These are phyloP conservation scores for Porites lutea DNA, from an alignment of 64 coral and sea anemone genomes.

Conservation along the genomic window DNA sequence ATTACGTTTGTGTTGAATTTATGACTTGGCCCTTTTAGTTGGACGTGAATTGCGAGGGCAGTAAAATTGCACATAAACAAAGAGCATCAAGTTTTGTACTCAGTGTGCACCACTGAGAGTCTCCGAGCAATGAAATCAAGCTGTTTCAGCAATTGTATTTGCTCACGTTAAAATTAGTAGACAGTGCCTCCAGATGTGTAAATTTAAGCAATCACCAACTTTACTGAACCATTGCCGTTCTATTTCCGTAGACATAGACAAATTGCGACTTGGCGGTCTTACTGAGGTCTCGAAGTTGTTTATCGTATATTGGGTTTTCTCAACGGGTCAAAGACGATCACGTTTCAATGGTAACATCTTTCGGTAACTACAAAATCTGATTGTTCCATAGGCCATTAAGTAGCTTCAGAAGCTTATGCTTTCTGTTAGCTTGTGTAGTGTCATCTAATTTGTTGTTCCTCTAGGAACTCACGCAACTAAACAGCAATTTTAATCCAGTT, in stretches of 20 bases:
- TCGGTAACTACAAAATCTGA: conserved; percentile 4
- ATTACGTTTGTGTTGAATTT: too few species aligned
- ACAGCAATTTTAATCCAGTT: conserved; percentile 12
- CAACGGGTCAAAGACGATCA: not conserved
- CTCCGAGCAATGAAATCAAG: not conserved
- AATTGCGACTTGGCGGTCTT: not conserved
- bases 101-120: not conserved
- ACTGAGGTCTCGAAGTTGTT: not conserved
- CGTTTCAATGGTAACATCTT: not conserved
- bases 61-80: conserved; percentile 12
- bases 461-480: not conserved
- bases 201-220: not conserved
- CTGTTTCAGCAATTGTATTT: conserved; percentile 6
- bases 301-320: conserved; percentile 9
- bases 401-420: not conserved
- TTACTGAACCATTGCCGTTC: not conserved
- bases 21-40: not conserved
- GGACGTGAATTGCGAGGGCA: not conserved
- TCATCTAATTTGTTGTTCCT: not conserved
- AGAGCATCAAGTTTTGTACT: not conserved
- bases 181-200: conserved; percentile 5
- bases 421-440: too few species aligned
- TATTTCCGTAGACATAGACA: not conserved
- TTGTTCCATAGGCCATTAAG: not conserved
- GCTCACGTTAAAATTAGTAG: conserved; percentile 1